Conservation (phyloP, 2,888 invertebrate genomes). For the Idaea dimidiata region DNA sequence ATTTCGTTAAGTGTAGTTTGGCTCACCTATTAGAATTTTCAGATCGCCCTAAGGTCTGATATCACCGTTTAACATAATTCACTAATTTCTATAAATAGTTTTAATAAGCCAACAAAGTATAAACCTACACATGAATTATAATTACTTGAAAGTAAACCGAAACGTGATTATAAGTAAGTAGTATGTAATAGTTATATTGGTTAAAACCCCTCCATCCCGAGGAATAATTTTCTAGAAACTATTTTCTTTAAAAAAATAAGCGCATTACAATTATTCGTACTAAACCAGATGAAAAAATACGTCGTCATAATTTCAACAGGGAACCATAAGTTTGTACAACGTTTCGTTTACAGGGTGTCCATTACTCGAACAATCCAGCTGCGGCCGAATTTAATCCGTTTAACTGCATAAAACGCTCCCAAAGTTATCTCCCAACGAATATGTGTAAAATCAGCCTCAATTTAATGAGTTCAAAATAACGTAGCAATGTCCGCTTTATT, state of each 20-base stretch:
- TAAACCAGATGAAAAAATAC: neutral
- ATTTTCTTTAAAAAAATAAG: neutral
- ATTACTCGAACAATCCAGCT: conserved; percentile 66
- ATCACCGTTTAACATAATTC: too few species aligned
- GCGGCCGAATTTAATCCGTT: conserved; percentile 70
- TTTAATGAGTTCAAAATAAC: conserved; percentile 67
- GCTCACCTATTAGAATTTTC: too few species aligned
- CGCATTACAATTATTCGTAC: neutral
- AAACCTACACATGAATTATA: too few species aligned
- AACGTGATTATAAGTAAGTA: too few species aligned
- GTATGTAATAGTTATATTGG: too few species aligned
- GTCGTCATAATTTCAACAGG: conserved; percentile 14
- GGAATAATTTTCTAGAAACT: too few species aligned
- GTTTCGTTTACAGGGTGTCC: conserved; percentile 55
- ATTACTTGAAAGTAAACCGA: too few species aligned
- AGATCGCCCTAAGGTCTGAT: too few species aligned
- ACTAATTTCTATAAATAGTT: too few species aligned
- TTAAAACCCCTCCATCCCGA: too few species aligned
- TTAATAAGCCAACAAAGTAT: too few species aligned
- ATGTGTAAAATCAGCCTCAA: conserved; percentile 59
- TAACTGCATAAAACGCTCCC: conserved; percentile 58
- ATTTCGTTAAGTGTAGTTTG: too few species aligned
- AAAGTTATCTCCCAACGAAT: conserved; percentile 58
- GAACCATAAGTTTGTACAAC: conserved; percentile 48
- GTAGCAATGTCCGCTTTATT: conserved; percentile 42